Base-by-base conservation (phyloP, 2,797 vertebrate species). In the Dermochelys coriacea region DNA sequence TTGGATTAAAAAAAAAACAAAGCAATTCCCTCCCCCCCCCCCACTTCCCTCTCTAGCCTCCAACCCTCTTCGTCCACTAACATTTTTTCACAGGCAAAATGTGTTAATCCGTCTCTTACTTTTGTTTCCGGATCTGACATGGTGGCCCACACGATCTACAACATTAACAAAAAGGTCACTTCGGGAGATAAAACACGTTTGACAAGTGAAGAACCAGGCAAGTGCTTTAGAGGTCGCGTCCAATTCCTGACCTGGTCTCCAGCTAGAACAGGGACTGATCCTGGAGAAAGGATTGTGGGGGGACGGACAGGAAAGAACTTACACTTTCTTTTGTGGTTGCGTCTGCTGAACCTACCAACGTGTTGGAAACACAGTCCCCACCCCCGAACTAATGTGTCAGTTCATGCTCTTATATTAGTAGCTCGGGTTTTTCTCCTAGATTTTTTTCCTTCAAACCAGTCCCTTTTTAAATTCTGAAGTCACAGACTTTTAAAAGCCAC, bases 111-210 rank as follows among this genome's bases (percentile, higher is more conserved):
- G 96, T 97, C 95, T 97, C 96, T 96, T 97, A 91, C 97, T 97
- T 97, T 97, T 97, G 96, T 96, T 98, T 97, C 95, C 96, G 96
- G 97, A 93, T 96, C 97, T 97, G 97, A 97, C 97, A 97, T 97
- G 93, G 97, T 96, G 97, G 97, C 97, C 97, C 97, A 96, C 97
- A 96, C 96, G 97, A 96, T 96, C 97, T 96, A 94, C 96, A 96
- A 96, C 96, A 96, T 96, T 97, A 96, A 97, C 97, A 94, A 96
- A 98, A 98, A 98, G 97, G 98, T 98, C 98, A 98, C 95, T 97
- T 95, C 82, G 77, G 97, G 97, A 96, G 96, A 98, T 97, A 97
- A 98, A 98, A 97, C 97, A 98, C 96, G 94, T 97, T 96, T 98
- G 97, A 98, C 97, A 97, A 95, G 94, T 78, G 92, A 93, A 89